These are phyloP conservation scores for Etheostoma perlongum DNA, from an alignment of 2,797 vertebrate species.

Conservation along the genomic window DNA sequence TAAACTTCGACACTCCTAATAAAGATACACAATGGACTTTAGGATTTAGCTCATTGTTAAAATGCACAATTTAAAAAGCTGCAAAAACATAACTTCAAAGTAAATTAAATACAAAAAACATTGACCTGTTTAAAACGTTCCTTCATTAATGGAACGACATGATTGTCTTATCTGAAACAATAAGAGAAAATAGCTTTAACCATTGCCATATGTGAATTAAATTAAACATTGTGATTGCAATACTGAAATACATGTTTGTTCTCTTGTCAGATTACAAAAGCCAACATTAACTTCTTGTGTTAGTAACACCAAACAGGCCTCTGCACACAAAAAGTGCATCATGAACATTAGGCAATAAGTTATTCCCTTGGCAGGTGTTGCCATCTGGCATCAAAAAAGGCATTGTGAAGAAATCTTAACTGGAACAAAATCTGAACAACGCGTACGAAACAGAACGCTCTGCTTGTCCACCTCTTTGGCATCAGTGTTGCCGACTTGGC, in stretches of 20 bases:
- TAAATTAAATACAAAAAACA: conserved; percentile 15
- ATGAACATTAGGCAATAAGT: conserved; percentile 18
- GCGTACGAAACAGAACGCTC: conserved; percentile 16
- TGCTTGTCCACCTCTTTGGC: conserved; percentile 48
- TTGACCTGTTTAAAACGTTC: conserved; percentile 3
- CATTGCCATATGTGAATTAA: background rate
- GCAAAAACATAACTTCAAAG: conserved; percentile 2
- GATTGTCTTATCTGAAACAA: background rate
- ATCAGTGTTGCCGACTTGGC: background rate
- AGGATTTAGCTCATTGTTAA: conserved; percentile 11
- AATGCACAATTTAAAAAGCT: conserved; percentile 33
- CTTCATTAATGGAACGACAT: background rate
- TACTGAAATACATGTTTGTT: conserved; percentile 17
- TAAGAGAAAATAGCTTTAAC: background rate
- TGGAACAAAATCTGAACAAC: background rate
- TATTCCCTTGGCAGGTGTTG: conserved; percentile 43
- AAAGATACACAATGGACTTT: background rate
- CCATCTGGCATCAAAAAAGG: conserved; percentile 27
- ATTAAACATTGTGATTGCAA: background rate
- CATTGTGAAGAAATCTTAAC: background rate
- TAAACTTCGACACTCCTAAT: background rate
- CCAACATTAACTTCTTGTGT: conserved; percentile 2
- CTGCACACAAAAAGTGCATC: conserved; percentile 35
- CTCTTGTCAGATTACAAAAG: conserved; percentile 1
- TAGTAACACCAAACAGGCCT: conserved; percentile 31